Conservation (phyloP, 2,113 vertebrate species). For the Picathartes gymnocephalus region DNA sequence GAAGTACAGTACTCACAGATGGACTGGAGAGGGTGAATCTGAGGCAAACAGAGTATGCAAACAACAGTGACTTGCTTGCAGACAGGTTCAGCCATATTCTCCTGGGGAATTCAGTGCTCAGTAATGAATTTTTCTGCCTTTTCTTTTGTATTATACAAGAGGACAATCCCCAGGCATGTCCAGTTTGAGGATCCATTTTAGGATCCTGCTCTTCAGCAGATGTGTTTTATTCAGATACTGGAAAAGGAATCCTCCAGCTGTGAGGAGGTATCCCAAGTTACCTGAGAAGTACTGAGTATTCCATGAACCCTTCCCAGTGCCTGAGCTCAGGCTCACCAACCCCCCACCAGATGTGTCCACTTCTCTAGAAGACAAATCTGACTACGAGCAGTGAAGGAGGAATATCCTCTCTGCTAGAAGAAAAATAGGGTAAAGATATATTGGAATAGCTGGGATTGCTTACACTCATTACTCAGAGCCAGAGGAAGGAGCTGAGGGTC, state of each 20-base stretch:
- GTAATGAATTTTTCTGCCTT: background rate
- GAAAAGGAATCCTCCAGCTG: background rate
- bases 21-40: background rate
- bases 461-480: background rate
- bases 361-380: background rate
- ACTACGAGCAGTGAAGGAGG: background rate
- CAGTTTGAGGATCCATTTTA: background rate
- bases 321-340: background rate
- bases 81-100: background rate
- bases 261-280: background rate
- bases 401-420: background rate
- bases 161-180: rapidly evolving
- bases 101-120: background rate
- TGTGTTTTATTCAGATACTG: background rate
- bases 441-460: background rate
- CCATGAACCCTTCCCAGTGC: background rate
- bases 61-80: background rate
- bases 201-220: background rate
- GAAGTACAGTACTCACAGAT: background rate
- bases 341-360: background rate
- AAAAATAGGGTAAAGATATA: background rate
- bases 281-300: background rate
- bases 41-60: background rate
- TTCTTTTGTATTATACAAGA: background rate
- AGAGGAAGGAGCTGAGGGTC: constrained; percentile 22